phyloP scores from a whole-genome alignment of 2,113 vertebrate species.

The Bos indicus region DNA sequence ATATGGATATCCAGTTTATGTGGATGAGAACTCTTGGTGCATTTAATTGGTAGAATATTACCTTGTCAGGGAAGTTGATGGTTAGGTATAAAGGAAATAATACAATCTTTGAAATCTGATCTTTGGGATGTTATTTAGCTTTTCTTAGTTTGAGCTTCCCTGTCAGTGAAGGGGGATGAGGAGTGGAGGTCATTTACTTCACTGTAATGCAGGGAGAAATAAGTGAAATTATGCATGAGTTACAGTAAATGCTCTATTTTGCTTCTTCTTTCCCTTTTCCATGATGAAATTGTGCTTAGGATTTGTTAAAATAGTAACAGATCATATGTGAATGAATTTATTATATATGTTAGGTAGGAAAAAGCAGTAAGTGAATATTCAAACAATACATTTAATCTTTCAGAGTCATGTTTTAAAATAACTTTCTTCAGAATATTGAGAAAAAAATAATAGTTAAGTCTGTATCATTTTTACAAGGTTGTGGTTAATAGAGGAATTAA shows the following conservation, averaged over 20 bases:
- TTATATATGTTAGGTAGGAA: not conserved
- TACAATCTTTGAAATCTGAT: not conserved
- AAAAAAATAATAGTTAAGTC: not conserved
- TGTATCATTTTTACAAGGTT: not conserved
- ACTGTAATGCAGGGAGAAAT: not conserved
- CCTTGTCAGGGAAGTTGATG: not conserved
- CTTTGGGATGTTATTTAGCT: not conserved
- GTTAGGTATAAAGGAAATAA: not conserved
- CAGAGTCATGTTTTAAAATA: not conserved
- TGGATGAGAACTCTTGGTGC: not conserved
- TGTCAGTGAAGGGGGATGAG: not conserved
- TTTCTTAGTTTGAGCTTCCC: not conserved
- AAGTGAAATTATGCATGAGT: not conserved
- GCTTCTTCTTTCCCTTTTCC: not conserved
- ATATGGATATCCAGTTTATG: not conserved
- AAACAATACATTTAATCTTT: not conserved
- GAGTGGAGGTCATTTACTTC: not conserved
- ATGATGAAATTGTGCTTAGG: not conserved
- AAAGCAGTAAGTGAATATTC: not conserved
- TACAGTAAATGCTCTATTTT: not conserved
- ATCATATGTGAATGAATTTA: not conserved
- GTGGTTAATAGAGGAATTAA: not conserved
- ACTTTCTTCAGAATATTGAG: not conserved
- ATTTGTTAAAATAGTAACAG: not conserved
- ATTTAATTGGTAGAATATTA: not conserved